Conservation (phyloP, 2,888 invertebrate species). For the Dynastes hyllus region DNA sequence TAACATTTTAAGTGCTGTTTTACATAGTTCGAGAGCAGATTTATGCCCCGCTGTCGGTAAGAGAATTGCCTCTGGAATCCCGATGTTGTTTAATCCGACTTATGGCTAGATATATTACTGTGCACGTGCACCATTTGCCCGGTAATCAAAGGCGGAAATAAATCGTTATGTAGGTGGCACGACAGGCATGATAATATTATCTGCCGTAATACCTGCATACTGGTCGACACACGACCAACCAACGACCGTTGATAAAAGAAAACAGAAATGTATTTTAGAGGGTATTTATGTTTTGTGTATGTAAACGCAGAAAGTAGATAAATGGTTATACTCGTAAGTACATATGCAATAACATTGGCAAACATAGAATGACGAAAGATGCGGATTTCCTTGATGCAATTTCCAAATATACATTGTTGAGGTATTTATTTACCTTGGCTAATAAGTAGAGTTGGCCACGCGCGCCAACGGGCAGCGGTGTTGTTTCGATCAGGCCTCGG, state of each 20-base stretch:
- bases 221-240: slow-evolving; percentile 29
- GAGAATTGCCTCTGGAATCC: slow-evolving; percentile 38
- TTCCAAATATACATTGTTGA: no score
- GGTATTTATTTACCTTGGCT: no score
- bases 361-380: no score
- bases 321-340: neutral
- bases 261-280: neutral
- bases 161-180: slow-evolving; percentile 48
- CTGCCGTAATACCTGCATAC: slow-evolving; percentile 44
- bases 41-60: neutral
- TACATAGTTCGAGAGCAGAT: slow-evolving; percentile 17
- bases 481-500: no score
- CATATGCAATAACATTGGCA: no score
- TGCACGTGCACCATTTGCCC: slow-evolving; percentile 39
- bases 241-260: neutral
- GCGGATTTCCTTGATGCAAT: no score
- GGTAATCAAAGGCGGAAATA: slow-evolving; percentile 47
- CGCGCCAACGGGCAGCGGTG: no score
- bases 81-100: slow-evolving; percentile 41
- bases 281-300: neutral
- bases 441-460: no score
- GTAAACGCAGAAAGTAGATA: neutral
- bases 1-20: slow-evolving; percentile 16
- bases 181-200: slow-evolving; percentile 45
- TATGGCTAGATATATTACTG: slow-evolving; percentile 32